Evolutionary conservation across 2,797 vertebrate genomes (phyloP), one percentile per base, ranked within the genome.

Genomic region (Thunnus albacares): DNA sequence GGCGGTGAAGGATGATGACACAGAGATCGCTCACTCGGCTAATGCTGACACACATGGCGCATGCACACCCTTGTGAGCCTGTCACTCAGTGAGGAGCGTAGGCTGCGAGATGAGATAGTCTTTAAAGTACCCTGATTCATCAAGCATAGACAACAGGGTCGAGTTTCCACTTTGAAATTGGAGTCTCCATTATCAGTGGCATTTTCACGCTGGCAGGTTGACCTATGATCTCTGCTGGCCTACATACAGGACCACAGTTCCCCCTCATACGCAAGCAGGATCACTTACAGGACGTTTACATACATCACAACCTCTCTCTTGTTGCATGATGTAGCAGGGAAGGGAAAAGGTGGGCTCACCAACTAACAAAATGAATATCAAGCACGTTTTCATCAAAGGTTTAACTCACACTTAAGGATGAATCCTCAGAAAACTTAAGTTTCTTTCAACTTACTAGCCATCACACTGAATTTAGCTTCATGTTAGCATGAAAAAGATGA

Each of bases 151-250:
- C 77, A 69, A 79, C 60, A 80, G 88, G 87, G 77, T 92, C 85
- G 80, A 75, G 77, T 92, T 91, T 84, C 90, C 26, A 63, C 83
- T 86, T 81, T 89, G 89, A 84, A 89, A 91, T 28, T 0, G 17
- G 75, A 92, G 79, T 81, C 60, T 6, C 55, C 65, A 69, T 88
- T 82, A 88, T 85, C 61, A 8, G 77, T 24, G 43, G 10, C 61
- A 72, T 78, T 89, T 89, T 87, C 80, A 83, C 35, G 17, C 72
- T 81, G 81, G 56, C 72, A 85, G 69, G 15, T 20, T 73, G 88
- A 88, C 73, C 85, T 82, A 5, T 85, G 79, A 83, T 69, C 77
- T 71, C 24, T 55, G 3, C 75, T 88, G 81, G 83, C 86, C 45
- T 51, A 30, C 38, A 7, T 62, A 64, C 68, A 75, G 53, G 28